Conservation (phyloP, 2,797 vertebrate genomes). For the Tarsius wallacei region DNA sequence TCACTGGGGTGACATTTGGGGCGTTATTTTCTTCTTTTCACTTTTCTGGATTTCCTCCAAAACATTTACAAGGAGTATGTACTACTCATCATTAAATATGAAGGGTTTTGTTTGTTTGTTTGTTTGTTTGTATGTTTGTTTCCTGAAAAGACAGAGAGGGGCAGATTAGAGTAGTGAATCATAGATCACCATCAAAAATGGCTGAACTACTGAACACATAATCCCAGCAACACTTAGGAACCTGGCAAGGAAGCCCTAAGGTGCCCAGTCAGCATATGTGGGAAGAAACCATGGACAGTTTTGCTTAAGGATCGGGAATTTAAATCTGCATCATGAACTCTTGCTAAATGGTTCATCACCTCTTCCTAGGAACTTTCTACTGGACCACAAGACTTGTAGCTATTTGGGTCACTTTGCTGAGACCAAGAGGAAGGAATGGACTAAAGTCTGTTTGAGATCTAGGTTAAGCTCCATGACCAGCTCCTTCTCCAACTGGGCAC, state of each 20-base stretch:
- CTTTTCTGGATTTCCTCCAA: not conserved
- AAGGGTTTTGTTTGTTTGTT: not conserved
- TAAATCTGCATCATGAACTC: not conserved
- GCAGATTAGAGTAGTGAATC: not conserved
- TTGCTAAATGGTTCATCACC: not conserved
- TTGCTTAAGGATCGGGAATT: not conserved
- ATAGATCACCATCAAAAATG: not conserved
- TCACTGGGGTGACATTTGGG: no score
- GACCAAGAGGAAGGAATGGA: not conserved
- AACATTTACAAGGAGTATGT: not conserved
- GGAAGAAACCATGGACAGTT: not conserved
- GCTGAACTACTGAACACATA: not conserved
- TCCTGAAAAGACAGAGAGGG: not conserved
- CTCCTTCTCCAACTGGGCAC: not conserved
- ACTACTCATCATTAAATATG: not conserved
- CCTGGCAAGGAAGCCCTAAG: fast-evolving
- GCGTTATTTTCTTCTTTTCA: not conserved
- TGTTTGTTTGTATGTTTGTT: not conserved
- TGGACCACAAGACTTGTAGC: not conserved
- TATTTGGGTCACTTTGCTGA: constrained; percentile 22
- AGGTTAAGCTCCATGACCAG: not conserved
- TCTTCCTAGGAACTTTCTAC: not conserved
- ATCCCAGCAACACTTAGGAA: not conserved
- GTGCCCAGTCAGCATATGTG: not conserved
- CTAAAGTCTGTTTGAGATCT: not conserved